Percentiles rank a stretch among this genome's conserved stretches.
Evolutionary conservation across 2,888 invertebrate species (phyloP).

Genomic region (Temnothorax rugatulus): DNA sequence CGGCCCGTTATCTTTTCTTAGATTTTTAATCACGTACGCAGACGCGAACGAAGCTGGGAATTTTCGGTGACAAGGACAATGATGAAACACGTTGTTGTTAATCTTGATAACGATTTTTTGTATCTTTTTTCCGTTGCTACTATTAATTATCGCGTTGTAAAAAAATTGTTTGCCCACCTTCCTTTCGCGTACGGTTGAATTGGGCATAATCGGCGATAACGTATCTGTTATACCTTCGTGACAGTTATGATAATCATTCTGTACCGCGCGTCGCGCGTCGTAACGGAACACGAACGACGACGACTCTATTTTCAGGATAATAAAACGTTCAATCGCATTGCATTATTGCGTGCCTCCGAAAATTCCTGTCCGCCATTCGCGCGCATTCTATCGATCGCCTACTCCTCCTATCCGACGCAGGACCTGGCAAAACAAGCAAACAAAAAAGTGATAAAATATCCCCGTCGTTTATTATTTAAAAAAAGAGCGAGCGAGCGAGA

Average conservation of each 20-base stretch:
- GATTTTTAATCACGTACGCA: slow-evolving; percentile 4
- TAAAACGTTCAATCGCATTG: slow-evolving; percentile 48
- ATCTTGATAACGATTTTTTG: slow-evolving; percentile 4
- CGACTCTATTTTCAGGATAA: slow-evolving; percentile 43
- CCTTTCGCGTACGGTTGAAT: slow-evolving; percentile 44
- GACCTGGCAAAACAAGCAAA: slow-evolving; percentile 50
- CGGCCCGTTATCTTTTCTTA: slow-evolving; percentile 8
- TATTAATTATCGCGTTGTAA: slow-evolving; percentile 52
- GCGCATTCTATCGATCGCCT: slow-evolving; percentile 51
- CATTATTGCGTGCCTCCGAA: slow-evolving; percentile 52
- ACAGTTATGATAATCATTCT: slow-evolving; percentile 59
- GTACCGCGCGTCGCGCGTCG: neutral
- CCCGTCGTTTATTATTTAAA: slow-evolving; percentile 49
- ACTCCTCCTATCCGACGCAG: slow-evolving; percentile 27
- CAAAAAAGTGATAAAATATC: slow-evolving; percentile 57
- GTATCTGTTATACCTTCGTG: slow-evolving; percentile 64
- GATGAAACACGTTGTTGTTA: neutral
- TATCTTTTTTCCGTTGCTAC: slow-evolving; percentile 30
- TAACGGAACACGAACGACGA: slow-evolving; percentile 1
- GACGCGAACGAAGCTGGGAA: neutral
- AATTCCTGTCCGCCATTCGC: slow-evolving; percentile 55
- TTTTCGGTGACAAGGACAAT: slow-evolving; percentile 3
- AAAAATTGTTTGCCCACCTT: slow-evolving; percentile 40
- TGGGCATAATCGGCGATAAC: slow-evolving; percentile 64
- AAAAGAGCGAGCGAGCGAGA: neutral